Evolutionary conservation across 1,140 invertebrate species (phyloP).

Genomic region (Papilio xuthus): DNA sequence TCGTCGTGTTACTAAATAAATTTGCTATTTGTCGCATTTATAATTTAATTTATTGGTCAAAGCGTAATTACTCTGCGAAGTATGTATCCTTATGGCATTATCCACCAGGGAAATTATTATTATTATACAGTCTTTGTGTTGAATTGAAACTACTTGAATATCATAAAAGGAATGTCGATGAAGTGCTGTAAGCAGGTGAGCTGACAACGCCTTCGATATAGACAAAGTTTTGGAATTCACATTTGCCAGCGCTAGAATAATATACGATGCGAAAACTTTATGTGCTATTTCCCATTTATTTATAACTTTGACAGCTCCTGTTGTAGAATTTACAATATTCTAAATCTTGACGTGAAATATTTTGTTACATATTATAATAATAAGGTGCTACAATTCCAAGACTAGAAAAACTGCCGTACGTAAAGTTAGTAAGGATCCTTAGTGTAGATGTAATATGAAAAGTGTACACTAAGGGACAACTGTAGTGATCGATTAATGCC

Average conservation of each 20-base stretch:
- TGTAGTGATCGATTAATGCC: too few species aligned
- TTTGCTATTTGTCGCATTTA: too few species aligned
- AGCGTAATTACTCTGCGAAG: too few species aligned
- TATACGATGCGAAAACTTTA: constrained; percentile 14
- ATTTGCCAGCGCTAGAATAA: constrained; percentile 26
- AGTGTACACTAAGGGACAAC: too few species aligned
- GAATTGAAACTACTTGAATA: background rate
- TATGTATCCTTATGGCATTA: too few species aligned
- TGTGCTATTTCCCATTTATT: constrained; percentile 20
- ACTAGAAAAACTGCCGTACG: background rate
- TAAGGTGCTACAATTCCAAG: background rate
- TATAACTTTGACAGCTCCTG: constrained; percentile 19
- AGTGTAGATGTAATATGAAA: background rate
- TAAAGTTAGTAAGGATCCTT: background rate
- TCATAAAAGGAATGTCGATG: background rate
- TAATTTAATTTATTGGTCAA: too few species aligned
- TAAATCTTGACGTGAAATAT: background rate
- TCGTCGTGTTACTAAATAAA: too few species aligned
- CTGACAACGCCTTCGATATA: constrained; percentile 7
- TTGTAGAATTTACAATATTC: constrained; percentile 21
- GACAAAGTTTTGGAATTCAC: constrained; percentile 26
- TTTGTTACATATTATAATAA: background rate
- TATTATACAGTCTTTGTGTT: background rate
- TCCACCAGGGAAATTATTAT: too few species aligned
- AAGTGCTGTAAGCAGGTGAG: constrained; percentile 14